phyloP scores from a whole-genome alignment of 2,888 invertebrate genomes.

The Drosophila rellima region DNA sequence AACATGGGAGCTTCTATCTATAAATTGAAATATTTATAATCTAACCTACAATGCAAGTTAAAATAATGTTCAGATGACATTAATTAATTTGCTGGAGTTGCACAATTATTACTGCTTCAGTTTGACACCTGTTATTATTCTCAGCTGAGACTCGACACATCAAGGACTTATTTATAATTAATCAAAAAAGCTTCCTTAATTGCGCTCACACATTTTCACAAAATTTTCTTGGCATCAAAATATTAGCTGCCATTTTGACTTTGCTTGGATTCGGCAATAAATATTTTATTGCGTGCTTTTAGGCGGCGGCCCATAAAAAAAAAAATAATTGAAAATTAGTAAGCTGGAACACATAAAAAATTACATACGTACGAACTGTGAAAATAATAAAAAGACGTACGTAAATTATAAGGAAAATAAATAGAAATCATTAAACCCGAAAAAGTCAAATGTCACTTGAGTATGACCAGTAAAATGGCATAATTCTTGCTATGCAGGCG shows the following conservation, averaged over 20 bases:
- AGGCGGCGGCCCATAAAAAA: conserved; percentile 27
- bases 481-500: conserved; percentile 35
- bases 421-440: conserved; percentile 22
- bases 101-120: neutral
- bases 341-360: conserved; percentile 22
- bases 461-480: conserved; percentile 23
- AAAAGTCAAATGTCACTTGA: conserved; percentile 57
- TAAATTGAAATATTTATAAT: neutral
- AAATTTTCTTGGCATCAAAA: conserved; percentile 34
- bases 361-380: neutral
- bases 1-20: neutral
- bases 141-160: conserved; percentile 3
- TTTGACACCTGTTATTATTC: neutral
- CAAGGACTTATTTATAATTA: too few species aligned
- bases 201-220: neutral
- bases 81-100: neutral
- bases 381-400: conserved; percentile 28
- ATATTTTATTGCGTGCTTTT: conserved; percentile 56
- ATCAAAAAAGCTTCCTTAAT: conserved; percentile 2
- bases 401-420: conserved; percentile 23
- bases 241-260: conserved; percentile 14
- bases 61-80: too few species aligned
- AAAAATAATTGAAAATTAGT: conserved; percentile 44
- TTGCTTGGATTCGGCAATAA: conserved; percentile 23
- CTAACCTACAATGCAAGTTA: too few species aligned